Conservation (phyloP, 1,140 invertebrate genomes). For the Doryteuthis pealeii region DNA sequence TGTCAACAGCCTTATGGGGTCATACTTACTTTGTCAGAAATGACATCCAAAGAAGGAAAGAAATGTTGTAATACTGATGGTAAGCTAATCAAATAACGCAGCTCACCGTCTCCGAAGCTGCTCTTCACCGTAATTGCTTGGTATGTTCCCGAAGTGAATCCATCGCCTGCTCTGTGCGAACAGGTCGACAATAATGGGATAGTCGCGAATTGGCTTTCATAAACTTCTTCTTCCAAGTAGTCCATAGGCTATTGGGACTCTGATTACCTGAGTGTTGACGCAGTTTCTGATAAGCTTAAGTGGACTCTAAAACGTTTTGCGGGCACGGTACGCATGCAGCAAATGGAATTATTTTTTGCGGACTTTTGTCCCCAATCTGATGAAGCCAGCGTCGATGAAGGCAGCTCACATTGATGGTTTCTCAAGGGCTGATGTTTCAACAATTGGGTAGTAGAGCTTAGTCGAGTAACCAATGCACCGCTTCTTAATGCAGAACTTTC, state of each 20-base stretch:
- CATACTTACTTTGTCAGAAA: constrained; percentile 71
- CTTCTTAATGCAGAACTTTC: constrained; percentile 86
- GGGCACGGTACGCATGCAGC: constrained; percentile 78
- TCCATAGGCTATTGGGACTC: constrained; percentile 85
- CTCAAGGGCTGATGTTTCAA: constrained; percentile 94
- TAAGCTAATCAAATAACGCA: constrained; percentile 78
- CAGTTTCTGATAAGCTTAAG: constrained; percentile 50
- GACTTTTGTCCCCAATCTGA: constrained; percentile 74
- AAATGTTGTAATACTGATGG: constrained; percentile 80
- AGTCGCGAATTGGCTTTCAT: constrained; percentile 84
- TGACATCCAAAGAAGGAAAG: constrained; percentile 76
- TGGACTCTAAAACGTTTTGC: constrained; percentile 81
- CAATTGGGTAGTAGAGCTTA: constrained; percentile 79
- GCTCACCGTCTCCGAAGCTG: constrained; percentile 78
- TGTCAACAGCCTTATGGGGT: not conserved
- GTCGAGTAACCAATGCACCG: constrained; percentile 82
- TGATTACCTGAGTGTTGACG: constrained; percentile 62
- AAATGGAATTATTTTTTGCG: constrained; percentile 80
- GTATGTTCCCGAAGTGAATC: constrained; percentile 79
- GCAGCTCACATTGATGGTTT: constrained; percentile 96
- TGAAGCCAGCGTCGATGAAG: constrained; percentile 91
- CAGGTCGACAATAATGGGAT: constrained; percentile 85
- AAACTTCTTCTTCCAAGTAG: constrained; percentile 80
- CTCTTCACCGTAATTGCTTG: constrained; percentile 83
- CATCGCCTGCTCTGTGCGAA: constrained; percentile 83